Evolutionary conservation across 1,140 invertebrate species (phyloP), one percentile per base, ranked within the genome.

Genomic region (Scaptomyza pallida): DNA sequence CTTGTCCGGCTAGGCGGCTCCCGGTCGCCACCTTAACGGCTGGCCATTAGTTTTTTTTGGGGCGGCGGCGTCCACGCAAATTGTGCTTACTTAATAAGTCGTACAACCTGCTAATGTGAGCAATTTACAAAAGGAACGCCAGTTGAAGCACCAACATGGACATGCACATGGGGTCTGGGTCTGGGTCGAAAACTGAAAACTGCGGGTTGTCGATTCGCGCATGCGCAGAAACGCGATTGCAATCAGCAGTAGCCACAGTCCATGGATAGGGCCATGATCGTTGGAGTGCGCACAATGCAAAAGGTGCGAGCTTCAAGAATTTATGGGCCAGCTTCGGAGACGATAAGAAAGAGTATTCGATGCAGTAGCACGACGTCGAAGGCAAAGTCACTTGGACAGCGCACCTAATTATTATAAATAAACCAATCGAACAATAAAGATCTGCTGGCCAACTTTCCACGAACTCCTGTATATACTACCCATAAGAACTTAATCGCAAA

Each of bases 341-440:
- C 44, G 71, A 74, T 78, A 86, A 88, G 81, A 88, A 80, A 75
- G 54, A 63, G 51, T 35, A 33, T 16, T 5, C 44, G 70, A 35
- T 12, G 54, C 13, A 41, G 60, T 33, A 45, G 75, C 64, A 54
- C 52, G n/a, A 47, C 47, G 48, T 50, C 64, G 50, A 70, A 65
- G 62, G 70, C 72, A 81, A 73, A 78, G 60, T 76, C 71, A 70
- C 64, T 55, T 72, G 78, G 77, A 83, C 76, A 88, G 89, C 73
- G 83, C 85, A 90, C 89, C 89, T 90, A 90, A 90, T 90, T 90
- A 90, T 90, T 90, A 90, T 90, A 90, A 90, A 90, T 90, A 90
- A 90, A 90, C 89, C 89, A 90, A 90, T 90, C 89, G 85, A 79
- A 88, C 85, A 90, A 90, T 90, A 90, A 90, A 90, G 85, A 90